Evolutionary conservation across 2,888 invertebrate genomes (phyloP), one percentile per base, ranked within the genome.

Genomic region (Tethea ocularis): DNA sequence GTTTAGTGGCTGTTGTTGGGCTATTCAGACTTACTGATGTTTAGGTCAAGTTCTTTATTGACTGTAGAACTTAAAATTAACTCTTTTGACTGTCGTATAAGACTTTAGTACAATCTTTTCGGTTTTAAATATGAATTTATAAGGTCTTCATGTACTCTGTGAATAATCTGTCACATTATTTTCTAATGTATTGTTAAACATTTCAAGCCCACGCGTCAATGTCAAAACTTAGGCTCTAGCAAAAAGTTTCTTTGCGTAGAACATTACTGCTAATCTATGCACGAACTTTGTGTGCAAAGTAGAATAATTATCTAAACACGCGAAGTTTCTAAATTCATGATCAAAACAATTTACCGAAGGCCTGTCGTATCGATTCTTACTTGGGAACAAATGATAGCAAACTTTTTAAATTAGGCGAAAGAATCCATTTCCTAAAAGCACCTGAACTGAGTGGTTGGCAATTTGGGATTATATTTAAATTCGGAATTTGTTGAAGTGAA

Each of bases 251-350:
- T 33, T 33, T 13, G 33, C 33, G 13, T 33, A 29, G 13, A 38
- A 38, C 13, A n/a, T n/a, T 4, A 5, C 38, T 38, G 38, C n/a
- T n/a, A 38, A 38, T 10, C 36, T 8, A 10, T 36, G 3, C 36
- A 36, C 36, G 36, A 36, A 36, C 36, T 36, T 36, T 15, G 15
- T 1, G n/a, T 38, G 15, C 38, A n/a, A 38, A n/a, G n/a, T n/a
- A 38, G 38, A 38, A n/a, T 38, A 38, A 38, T 38, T n/a, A 38
- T 38, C 38, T 38, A 38, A 38, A 38, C 38, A 38, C 38, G 38
- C 38, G 2, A 38, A 38, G 38, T 38, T 33, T 33, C 33, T 33
- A 33, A 33, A 33, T 33, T 13, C 38, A 38, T n/a, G 38, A n/a
- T 38, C 38, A 38, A n/a, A 38, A 38, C 15, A 38, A 38, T 38